phyloP scores from a whole-genome alignment of 2,797 vertebrate genomes.

The Ctenopoma kingsleyae region DNA sequence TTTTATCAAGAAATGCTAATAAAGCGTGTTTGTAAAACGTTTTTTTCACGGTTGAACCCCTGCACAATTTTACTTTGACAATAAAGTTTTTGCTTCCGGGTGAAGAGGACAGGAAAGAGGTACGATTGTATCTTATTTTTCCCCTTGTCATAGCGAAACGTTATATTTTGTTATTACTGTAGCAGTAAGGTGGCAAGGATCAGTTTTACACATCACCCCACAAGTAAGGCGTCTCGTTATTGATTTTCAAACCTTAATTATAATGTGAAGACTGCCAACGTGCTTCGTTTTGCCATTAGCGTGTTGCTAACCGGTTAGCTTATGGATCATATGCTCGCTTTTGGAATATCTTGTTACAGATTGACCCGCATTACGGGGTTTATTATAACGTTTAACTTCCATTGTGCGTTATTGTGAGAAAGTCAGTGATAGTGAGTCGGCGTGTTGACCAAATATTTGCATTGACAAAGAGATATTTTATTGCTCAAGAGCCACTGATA shows the following conservation, averaged over 20 bases:
- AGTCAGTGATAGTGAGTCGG: background rate
- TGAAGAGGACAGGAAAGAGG: slow-evolving; percentile 64
- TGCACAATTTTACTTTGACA: slow-evolving; percentile 45
- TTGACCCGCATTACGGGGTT: slow-evolving; percentile 1
- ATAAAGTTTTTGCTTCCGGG: slow-evolving; percentile 62
- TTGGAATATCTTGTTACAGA: slow-evolving; percentile 40
- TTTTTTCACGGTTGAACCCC: rapidly evolving
- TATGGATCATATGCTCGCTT: slow-evolving; percentile 51
- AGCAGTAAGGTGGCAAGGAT: too few species aligned
- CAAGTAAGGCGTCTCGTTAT: slow-evolving; percentile 8
- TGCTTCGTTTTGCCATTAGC: slow-evolving; percentile 56
- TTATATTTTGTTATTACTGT: background rate
- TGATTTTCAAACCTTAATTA: background rate
- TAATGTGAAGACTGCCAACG: slow-evolving; percentile 11
- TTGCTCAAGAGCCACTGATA: slow-evolving; percentile 6
- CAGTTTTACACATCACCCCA: background rate
- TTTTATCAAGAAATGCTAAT: rapidly evolving
- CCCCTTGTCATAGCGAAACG: background rate
- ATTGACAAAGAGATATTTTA: slow-evolving; percentile 8
- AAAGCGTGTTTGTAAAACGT: rapidly evolving
- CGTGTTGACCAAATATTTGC: slow-evolving; percentile 19
- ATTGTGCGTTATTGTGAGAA: background rate
- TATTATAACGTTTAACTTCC: background rate
- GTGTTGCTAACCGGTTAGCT: slow-evolving; percentile 79
- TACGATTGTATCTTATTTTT: slow-evolving; percentile 66